These are phyloP conservation scores for Drosophila putrida DNA, from an alignment of 2,888 invertebrate genomes.

Conservation along the genomic window DNA sequence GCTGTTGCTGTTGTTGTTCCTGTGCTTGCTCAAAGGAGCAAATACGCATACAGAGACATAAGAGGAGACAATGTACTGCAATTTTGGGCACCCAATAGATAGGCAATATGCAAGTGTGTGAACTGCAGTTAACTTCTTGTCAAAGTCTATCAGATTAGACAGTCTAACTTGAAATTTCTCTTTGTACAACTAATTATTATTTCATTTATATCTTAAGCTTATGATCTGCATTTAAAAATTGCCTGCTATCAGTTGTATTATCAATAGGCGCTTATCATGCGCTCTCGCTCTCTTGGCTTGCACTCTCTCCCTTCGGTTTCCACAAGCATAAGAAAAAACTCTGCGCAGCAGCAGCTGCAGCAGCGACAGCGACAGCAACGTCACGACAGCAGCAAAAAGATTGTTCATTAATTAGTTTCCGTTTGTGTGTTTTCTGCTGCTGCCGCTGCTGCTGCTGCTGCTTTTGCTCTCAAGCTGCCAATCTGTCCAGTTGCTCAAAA, in stretches of 20 bases:
- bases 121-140: constrained; percentile 2
- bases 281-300: constrained; percentile 1
- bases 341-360: constrained; percentile 13
- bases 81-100: constrained; percentile 45
- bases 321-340: constrained; percentile 35
- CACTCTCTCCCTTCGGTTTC: constrained; percentile 5
- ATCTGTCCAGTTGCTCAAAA: constrained; percentile 35
- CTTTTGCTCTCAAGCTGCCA: constrained; percentile 19
- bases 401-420: constrained; percentile 81
- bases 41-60: background rate
- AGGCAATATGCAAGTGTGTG: constrained; percentile 10
- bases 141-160: background rate
- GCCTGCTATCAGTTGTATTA: constrained; percentile 22
- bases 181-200: constrained; percentile 5
- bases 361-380: constrained; percentile 26
- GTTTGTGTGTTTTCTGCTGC: constrained; percentile 52
- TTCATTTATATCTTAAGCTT: constrained; percentile 1
- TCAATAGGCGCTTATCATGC: constrained; percentile 2
- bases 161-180: background rate
- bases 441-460: constrained; percentile 24
- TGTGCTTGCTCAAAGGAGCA: constrained; percentile 17
- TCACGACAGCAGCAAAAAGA: constrained; percentile 58
- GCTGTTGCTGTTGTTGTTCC: constrained; percentile 1
- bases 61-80: constrained; percentile 40
- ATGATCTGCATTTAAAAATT: constrained; percentile 3